Conservation (phyloP, 2,888 invertebrate species). For the Pyralis farinalis region DNA sequence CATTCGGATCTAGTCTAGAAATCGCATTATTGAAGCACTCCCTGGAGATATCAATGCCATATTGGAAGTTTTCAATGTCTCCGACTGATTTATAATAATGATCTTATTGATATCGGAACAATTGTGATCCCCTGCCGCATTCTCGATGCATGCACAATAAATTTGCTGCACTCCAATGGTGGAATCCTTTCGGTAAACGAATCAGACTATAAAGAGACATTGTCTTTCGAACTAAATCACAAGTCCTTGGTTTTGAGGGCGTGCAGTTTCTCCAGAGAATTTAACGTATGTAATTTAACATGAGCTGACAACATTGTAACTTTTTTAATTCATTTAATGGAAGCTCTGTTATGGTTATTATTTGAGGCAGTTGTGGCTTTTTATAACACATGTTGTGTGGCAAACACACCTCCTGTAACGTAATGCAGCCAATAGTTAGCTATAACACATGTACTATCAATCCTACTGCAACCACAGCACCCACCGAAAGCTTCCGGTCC, state of each 20-base stretch:
- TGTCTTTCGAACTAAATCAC: conserved; percentile 30
- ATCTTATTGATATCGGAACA: conserved; percentile 12
- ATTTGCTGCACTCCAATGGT: not conserved
- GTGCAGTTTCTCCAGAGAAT: conserved; percentile 32
- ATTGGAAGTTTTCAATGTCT: conserved; percentile 34
- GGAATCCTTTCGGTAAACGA: not conserved
- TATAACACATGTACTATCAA: too few species aligned
- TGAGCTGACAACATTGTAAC: conserved; percentile 35
- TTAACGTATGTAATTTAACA: conserved; percentile 44
- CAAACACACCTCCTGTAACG: too few species aligned
- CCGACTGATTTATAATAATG: conserved; percentile 30
- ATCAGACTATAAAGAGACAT: conserved; percentile 29
- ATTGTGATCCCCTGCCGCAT: conserved; percentile 1
- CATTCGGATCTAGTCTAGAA: conserved; percentile 59
- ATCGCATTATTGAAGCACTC: conserved; percentile 62
- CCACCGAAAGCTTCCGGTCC: too few species aligned
- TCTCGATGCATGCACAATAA: not conserved
- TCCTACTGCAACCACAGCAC: too few species aligned
- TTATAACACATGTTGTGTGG: too few species aligned
- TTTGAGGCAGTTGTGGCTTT: too few species aligned
- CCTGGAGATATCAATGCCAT: conserved; percentile 38
- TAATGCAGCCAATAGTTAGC: too few species aligned
- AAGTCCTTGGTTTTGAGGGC: conserved; percentile 27
- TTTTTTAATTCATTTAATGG: conserved; percentile 42
- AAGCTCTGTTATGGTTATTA: too few species aligned